These are phyloP conservation scores for Cryptops parisi DNA, from an alignment of 2,888 invertebrate species.

Conservation along the genomic window DNA sequence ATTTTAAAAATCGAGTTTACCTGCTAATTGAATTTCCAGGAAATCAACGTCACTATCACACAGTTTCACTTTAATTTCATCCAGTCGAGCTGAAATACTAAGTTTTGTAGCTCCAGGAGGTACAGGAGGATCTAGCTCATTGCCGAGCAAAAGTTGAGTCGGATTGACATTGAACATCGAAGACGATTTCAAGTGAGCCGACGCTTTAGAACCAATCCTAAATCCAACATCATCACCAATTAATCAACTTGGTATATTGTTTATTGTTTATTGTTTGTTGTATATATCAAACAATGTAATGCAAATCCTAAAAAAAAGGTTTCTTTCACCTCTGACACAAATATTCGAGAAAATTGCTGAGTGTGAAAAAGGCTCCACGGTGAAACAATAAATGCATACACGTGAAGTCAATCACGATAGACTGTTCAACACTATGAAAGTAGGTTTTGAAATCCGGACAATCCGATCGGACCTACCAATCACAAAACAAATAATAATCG, in stretches of 20 bases:
- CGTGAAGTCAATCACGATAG: slow-evolving; percentile 53
- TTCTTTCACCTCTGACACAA: slow-evolving; percentile 35
- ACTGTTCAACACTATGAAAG: slow-evolving; percentile 65
- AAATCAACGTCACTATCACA: slow-evolving; percentile 56
- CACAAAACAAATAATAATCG: slow-evolving; percentile 21
- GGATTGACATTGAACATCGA: background rate
- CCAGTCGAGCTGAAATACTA: slow-evolving; percentile 50
- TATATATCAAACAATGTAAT: slow-evolving; percentile 10
- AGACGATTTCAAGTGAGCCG: slow-evolving; percentile 6
- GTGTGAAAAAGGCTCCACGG: slow-evolving; percentile 52
- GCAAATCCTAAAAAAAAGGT: background rate
- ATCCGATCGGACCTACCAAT: slow-evolving; percentile 57
- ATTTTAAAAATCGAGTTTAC: slow-evolving; percentile 21
- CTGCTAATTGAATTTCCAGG: slow-evolving; percentile 45
- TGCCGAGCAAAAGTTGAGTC: slow-evolving; percentile 16
- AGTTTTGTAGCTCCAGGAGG: slow-evolving; percentile 61
- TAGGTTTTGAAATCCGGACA: slow-evolving; percentile 69
- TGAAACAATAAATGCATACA: slow-evolving; percentile 50
- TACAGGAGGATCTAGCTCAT: slow-evolving; percentile 48
- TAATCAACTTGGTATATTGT: no score
- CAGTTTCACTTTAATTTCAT: slow-evolving; percentile 47
- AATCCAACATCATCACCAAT: no score
- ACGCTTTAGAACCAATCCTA: slow-evolving; percentile 11
- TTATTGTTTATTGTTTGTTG: no score
- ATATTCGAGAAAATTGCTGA: slow-evolving; percentile 52